Base-by-base conservation (phyloP, 2,797 vertebrate genomes). In the Sternotherus odoratus region DNA sequence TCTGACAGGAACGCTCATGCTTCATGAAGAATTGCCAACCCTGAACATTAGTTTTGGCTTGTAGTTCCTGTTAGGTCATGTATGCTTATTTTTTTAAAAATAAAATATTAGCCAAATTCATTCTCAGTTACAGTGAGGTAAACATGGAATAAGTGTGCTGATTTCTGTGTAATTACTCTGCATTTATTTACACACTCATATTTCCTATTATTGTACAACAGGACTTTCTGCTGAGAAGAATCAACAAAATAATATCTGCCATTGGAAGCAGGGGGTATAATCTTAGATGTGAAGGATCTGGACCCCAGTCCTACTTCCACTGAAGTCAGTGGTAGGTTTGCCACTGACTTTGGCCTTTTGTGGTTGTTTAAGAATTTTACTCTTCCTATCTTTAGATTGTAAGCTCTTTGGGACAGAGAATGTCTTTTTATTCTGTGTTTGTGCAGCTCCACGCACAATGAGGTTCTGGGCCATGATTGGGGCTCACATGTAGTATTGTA, bases 191-290 rank as follows among this genome's bases (percentile, higher is more conserved):
- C 69, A 88, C 82, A 54, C 82, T 87, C 90, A 79, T 90, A 72
- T 89, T 91, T 93, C 82, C 30, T 16, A 6, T 21, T 39, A 85
- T 46, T 57, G 28, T 75, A 69, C 90, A 50, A 23, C 56, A 90
- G 46, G 87, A 4, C 23, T 89, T 74, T 84, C 57, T 81, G 66
- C 33, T 74, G 57, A 86, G 50, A 77, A 95, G 86, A 89, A 50
- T 28, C 77, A 1, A 1, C 87, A 81, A 88, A 88, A 88, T 49
- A 69, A 39, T 30, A 79, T 21, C 46, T 94, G 93, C 48, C 51
- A 50, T 90, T 89, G 74, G 83, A 88, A 95, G 43, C 82, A 83
- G 60, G 16, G 90, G 82, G n/a, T 36, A 56, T 39, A 86, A 74
- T 86, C 87, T 66, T 50, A 89, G 86, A 90, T 48, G 1, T 50